Base-by-base conservation (phyloP, 2,113 vertebrate species). In the Xenopus borealis region DNA sequence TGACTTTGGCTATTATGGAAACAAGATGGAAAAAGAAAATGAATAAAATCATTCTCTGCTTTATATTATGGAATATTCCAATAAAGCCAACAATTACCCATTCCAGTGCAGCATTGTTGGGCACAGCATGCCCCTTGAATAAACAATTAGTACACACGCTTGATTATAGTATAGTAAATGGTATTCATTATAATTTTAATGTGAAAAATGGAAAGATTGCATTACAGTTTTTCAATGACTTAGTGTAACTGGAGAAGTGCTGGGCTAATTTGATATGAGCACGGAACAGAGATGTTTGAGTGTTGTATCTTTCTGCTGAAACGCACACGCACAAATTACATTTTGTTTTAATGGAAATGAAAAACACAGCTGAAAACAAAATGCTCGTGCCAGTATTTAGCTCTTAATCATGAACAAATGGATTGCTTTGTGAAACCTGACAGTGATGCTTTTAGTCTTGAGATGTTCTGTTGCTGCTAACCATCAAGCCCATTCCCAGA, bases 381-480 rank as follows among this genome's bases (percentile, higher is more conserved):
- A 69, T 69, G 66, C 30, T 13, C 33, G 10, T 69, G 47, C 27
- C 59, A 75, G 66, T 62, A 69, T 19, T 55, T 69, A 63, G 66
- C 50, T 63, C 47, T 69, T 69, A 69, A 64, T 63, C 50, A 64
- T 57, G 52, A 76, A 64, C 59, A 76, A 76, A 76, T 64, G 74
- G 66, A 63, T 76, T 70, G 59, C 66, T 76, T 76, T 70, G 33
- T 55, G 61, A 69, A 69, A 62, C 47, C 59, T 70, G 66, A 70
- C 74, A 76, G 58, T 69, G 58, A 76, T 76, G 74, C 59, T 70
- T 76, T 64, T 70, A 76, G 59, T 57, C 50, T 76, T 70, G 67
- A 76, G 67, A 76, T 70, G 61, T 76, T 70, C 59, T 76, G 57
- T 50, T 76, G 74, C 47, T 70, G 27, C 47, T 23, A 76, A 76